Evolutionary conservation across 2,888 invertebrate species (phyloP).

Genomic region (Agonopterix subpropinquella): DNA sequence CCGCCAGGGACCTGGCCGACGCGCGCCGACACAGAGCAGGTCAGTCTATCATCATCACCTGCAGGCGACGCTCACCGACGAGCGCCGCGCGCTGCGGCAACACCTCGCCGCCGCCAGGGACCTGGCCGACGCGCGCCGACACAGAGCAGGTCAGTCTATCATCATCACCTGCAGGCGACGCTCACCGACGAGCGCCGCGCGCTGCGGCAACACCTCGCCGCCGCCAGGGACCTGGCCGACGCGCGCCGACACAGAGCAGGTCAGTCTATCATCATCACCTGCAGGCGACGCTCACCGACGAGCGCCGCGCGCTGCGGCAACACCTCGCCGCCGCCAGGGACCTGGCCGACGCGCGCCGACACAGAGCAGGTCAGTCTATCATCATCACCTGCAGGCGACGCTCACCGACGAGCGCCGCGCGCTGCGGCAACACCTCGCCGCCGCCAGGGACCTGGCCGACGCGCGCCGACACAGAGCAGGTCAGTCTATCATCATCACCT

Average conservation of each 20-base stretch:
- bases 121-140: constrained; percentile 24
- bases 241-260: constrained; percentile 16
- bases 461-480: constrained; percentile 16
- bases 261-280: constrained; percentile 16
- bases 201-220: constrained; percentile 26
- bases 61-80: constrained; percentile 23
- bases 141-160: constrained; percentile 7
- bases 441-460: constrained; percentile 30
- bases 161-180: constrained; percentile 27
- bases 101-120: constrained; percentile 31
- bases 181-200: constrained; percentile 17
- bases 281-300: constrained; percentile 23
- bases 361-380: constrained; percentile 7
- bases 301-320: constrained; percentile 20
- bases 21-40: constrained; percentile 16
- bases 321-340: constrained; percentile 31
- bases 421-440: constrained; percentile 26
- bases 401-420: constrained; percentile 17
- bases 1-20: constrained; percentile 30
- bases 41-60: constrained; percentile 16
- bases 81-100: constrained; percentile 20
- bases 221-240: constrained; percentile 30
- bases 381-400: constrained; percentile 27
- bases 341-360: constrained; percentile 24
- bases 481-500: constrained; percentile 16